Percentiles rank a stretch among this genome's conserved stretches.
These are phyloP conservation scores for Deroptyus accipitrinus DNA, from an alignment of 2,113 vertebrate species.

Conservation along the genomic window DNA sequence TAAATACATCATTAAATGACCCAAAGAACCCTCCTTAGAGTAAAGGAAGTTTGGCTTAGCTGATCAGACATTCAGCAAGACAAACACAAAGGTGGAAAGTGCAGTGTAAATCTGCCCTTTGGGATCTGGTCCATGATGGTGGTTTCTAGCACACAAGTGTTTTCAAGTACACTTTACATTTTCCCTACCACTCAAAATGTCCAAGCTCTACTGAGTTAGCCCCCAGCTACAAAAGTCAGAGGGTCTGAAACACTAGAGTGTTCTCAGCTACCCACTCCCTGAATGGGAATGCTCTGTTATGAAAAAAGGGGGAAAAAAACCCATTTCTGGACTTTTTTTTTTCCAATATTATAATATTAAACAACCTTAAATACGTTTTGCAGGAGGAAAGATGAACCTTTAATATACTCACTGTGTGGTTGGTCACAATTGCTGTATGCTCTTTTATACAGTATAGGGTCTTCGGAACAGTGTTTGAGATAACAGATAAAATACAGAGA, in stretches of 20 bases:
- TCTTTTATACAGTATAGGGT: background rate
- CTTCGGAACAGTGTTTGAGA: background rate
- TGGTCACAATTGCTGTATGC: background rate
- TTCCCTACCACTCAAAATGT: background rate
- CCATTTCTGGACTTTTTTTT: background rate
- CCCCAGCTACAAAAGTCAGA: background rate
- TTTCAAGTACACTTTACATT: background rate
- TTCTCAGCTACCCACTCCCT: background rate
- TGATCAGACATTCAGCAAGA: background rate
- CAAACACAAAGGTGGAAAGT: background rate
- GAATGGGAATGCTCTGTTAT: background rate
- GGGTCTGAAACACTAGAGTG: background rate
- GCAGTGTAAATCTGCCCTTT: background rate
- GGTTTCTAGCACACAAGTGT: background rate
- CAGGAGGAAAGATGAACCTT: background rate
- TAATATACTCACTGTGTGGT: background rate
- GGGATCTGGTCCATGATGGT: background rate
- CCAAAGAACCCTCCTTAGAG: background rate
- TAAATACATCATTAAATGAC: background rate
- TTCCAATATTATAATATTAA: background rate
- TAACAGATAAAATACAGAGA: background rate
- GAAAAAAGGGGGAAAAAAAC: background rate
- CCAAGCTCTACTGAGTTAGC: background rate
- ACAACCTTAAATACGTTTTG: background rate
- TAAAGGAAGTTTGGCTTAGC: background rate